phyloP scores from a whole-genome alignment of 2,113 vertebrate species.

The Corythoichthys haematopterus region DNA sequence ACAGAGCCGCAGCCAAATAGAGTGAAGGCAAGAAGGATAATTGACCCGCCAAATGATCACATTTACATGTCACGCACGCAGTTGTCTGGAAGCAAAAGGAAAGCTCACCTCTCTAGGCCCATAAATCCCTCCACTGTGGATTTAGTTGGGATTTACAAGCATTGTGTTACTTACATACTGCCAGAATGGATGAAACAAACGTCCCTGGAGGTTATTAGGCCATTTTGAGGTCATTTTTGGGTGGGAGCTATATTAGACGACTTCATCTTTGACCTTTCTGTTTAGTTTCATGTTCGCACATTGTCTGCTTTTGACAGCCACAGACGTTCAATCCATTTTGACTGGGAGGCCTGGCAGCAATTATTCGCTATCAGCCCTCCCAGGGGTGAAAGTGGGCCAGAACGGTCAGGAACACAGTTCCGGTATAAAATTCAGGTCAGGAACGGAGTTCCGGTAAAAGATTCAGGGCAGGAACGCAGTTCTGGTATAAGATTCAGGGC shows the following conservation, averaged over 20 bases:
- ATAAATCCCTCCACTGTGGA: conserved; percentile 53
- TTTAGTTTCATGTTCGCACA: neutral
- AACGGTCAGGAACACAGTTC: too few relatives aligned
- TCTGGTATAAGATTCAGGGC: too few relatives aligned
- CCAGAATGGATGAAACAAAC: conserved; percentile 37
- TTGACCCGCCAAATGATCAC: conserved; percentile 59
- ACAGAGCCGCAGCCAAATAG: conserved; percentile 40
- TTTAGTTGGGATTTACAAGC: conserved; percentile 55
- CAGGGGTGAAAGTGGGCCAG: too few relatives aligned
- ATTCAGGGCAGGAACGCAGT: too few relatives aligned
- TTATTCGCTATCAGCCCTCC: too few relatives aligned
- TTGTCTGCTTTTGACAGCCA: too few relatives aligned
- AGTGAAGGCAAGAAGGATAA: conserved; percentile 39
- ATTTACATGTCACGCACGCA: conserved; percentile 58
- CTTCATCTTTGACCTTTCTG: too few relatives aligned
- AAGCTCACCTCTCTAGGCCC: conserved; percentile 39
- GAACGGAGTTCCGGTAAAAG: too few relatives aligned
- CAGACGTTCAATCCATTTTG: too few relatives aligned
- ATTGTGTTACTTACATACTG: conserved; percentile 31
- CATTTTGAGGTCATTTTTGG: conserved; percentile 26
- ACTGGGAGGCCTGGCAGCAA: too few relatives aligned
- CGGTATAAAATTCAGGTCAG: too few relatives aligned
- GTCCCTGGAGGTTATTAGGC: conserved; percentile 43
- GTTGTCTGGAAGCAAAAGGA: conserved; percentile 42
- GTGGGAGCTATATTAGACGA: neutral